A percentile compares a stretch with the other conserved stretches of the same genome.
Conservation (phyloP, 2,797 vertebrate species). For the Natrix natrix region DNA sequence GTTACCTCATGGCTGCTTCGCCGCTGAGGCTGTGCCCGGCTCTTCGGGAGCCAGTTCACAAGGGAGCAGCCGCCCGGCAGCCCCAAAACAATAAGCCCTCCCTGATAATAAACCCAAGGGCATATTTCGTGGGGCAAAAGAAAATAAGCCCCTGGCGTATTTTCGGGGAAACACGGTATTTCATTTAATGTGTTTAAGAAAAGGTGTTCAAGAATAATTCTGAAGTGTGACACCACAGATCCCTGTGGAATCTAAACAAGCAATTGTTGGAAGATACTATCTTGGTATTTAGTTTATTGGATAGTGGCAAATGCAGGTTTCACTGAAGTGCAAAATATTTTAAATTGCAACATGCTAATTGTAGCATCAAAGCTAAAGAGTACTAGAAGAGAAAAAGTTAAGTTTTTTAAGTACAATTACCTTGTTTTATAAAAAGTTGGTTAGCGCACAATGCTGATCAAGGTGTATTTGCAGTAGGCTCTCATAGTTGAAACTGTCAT, state of each 20-base stretch:
- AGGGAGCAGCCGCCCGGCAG: too few relatives aligned
- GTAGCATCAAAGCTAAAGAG: neutral
- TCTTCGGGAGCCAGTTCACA: too few relatives aligned
- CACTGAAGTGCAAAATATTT: conserved; percentile 7
- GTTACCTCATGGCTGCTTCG: too few relatives aligned
- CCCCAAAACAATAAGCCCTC: too few relatives aligned
- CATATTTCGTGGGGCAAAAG: too few relatives aligned
- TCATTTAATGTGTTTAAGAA: neutral
- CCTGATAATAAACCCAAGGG: too few relatives aligned
- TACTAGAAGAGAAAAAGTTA: neutral
- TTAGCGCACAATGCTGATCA: neutral
- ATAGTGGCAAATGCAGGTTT: conserved; percentile 8
- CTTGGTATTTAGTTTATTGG: conserved; percentile 32
- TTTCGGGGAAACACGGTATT: neutral
- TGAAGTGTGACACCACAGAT: conserved; percentile 1
- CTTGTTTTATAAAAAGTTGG: neutral
- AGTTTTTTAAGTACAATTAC: neutral
- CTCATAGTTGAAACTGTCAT: neutral
- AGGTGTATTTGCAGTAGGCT: neutral
- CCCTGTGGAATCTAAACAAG: neutral
- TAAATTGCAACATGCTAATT: conserved; percentile 11
- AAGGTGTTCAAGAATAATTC: neutral
- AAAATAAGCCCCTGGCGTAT: too few relatives aligned
- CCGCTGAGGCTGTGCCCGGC: too few relatives aligned
- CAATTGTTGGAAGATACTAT: neutral